Conservation (phyloP, 2,113 vertebrate species). For the Sciurus niger region DNA sequence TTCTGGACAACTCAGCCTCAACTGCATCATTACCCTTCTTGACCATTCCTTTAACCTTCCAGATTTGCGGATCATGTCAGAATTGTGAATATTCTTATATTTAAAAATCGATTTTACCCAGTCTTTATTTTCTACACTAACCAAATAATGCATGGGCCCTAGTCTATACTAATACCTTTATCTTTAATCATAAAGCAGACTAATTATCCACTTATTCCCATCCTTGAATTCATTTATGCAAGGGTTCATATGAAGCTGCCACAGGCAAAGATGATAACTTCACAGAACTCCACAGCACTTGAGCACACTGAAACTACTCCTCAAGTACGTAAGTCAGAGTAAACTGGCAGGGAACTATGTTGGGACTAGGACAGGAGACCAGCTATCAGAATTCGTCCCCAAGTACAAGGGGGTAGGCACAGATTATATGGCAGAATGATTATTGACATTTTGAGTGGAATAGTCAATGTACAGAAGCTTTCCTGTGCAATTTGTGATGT, state of each 20-base stretch:
- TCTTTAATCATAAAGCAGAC: neutral
- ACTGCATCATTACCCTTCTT: neutral
- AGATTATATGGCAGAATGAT: neutral
- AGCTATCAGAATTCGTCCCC: neutral
- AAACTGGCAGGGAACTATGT: neutral
- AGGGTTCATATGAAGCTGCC: neutral
- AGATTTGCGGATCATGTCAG: constrained; percentile 2
- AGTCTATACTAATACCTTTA: neutral
- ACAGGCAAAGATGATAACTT: constrained; percentile 9
- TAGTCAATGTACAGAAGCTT: neutral
- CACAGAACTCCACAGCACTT: neutral
- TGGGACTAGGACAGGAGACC: neutral
- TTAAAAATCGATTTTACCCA: neutral
- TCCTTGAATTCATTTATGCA: neutral
- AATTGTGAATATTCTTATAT: neutral
- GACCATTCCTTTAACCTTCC: neutral
- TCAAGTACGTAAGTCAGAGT: neutral
- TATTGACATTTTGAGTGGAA: neutral
- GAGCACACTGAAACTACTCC: neutral
- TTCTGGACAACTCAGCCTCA: neutral
- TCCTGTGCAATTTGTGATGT: neutral
- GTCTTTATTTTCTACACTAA: neutral
- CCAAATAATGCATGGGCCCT: neutral
- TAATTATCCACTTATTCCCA: neutral
- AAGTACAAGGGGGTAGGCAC: neutral